Evolutionary conservation across 2,113 vertebrate genomes (phyloP), one percentile per base, ranked within the genome.

Genomic region (Hassar affinis): DNA sequence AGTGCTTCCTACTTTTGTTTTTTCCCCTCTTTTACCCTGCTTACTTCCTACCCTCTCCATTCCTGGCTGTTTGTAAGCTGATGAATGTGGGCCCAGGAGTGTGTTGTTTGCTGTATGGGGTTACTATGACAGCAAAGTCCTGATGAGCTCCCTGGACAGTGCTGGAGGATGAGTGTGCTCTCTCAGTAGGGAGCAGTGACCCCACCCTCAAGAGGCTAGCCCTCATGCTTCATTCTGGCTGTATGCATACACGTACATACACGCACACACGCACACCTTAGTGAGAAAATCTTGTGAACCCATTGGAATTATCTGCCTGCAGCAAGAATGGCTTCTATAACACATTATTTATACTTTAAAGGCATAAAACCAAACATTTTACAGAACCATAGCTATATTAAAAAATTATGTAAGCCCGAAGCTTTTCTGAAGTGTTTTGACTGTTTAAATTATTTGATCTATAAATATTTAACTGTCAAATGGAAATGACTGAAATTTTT

Each of bases 111-210:
- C 83, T 79, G 69, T 76, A 80, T 86, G 87, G 79, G 74, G 89
- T 91, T 91, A 85, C 90, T 90, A 92, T 92, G 91, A 92, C 92
- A 94, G 92, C 88, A 79, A 84, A 79, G 89, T 89, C 87, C 86
- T 94, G 92, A 94, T 93, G 91, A 92, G 86, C 80, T 93, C 91
- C 90, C 92, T 81, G 84, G 88, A 88, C 30, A 12, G 82, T 82
- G 66, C 71, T 85, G 78, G 88, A 89, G 89, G 84, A 91, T 88
- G 80, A 91, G 83, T 86, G 85, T 85, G 69, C 75, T 35, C 81
- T 90, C 87, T 84, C 85, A 85, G 42, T 83, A 83, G 83, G 87
- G 69, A 84, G 51, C 84, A 7, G 14, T 89, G 87, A 91, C 87
- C 89, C 91, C 83, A 47, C 83, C 88, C 86, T 85, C 80, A 18